Evolutionary conservation across 2,797 vertebrate species (phyloP).

Genomic region (Anguilla anguilla): DNA sequence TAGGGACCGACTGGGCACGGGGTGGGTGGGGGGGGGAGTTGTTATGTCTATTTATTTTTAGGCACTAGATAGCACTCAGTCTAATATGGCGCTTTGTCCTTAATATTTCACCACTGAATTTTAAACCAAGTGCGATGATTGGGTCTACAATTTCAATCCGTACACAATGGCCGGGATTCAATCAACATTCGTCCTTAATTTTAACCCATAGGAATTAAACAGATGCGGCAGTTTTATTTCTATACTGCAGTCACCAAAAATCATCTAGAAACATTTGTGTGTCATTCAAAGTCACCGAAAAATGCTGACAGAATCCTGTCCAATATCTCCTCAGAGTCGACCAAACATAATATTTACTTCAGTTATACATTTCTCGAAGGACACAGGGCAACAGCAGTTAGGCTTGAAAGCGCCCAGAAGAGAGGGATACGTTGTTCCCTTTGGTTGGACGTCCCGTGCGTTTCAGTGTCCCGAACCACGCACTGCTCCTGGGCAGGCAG

Average conservation of each 20-base stretch:
- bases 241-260: background rate
- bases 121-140: background rate
- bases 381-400: background rate
- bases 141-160: background rate
- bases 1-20: too few relatives aligned
- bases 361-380: background rate
- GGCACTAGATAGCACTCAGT: background rate
- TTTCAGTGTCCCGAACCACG: background rate
- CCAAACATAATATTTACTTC: background rate
- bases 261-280: background rate
- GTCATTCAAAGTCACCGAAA: background rate
- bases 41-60: conserved; percentile 4
- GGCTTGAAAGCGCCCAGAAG: background rate
- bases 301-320: background rate
- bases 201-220: background rate
- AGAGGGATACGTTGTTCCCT: background rate
- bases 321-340: background rate
- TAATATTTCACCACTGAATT: background rate
- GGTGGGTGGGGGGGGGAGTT: background rate
- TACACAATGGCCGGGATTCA: background rate
- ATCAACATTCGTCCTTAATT: background rate
- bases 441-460: background rate
- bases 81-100: background rate
- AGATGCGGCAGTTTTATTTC: background rate
- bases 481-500: background rate